Percentiles rank a stretch among this genome's conserved stretches.
Conservation (phyloP, 2,888 invertebrate genomes). For the Chesias legatella region DNA sequence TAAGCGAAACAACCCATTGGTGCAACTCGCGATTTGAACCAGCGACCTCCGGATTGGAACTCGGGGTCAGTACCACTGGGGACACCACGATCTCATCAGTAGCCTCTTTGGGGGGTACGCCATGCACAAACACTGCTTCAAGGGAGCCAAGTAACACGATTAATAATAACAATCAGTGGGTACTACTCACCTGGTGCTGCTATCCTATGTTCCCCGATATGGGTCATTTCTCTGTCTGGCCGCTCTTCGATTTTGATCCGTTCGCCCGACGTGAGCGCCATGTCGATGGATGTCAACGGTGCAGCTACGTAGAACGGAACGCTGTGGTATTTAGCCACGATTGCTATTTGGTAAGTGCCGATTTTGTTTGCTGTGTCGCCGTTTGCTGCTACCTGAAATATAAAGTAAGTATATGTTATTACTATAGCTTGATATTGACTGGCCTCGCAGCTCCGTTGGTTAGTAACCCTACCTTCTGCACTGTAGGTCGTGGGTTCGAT, state of each 20-base stretch:
- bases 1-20: too few species aligned
- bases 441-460: too few species aligned
- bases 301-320: constrained; percentile 98
- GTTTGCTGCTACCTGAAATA: constrained; percentile 89
- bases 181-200: constrained; percentile 90
- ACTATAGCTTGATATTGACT: too few species aligned
- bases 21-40: too few species aligned
- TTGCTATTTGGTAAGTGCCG: constrained; percentile 97
- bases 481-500: too few species aligned
- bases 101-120: too few species aligned
- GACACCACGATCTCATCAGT: too few species aligned
- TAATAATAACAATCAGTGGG: constrained; percentile 12
- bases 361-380: constrained; percentile 99
- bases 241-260: constrained; percentile 96
- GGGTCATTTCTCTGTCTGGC: constrained; percentile 94
- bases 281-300: constrained; percentile 95
- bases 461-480: too few species aligned
- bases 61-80: too few species aligned
- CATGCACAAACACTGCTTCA: too few species aligned
- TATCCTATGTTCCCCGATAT: constrained; percentile 91
- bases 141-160: too few species aligned
- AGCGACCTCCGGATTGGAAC: too few species aligned
- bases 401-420: constrained; percentile 4
- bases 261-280: constrained; percentile 87
- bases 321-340: constrained; percentile 92